Percentiles rank a stretch among this genome's conserved stretches.
phyloP scores from a whole-genome alignment of 2,113 vertebrate genomes.

The Trematocara variabile region DNA sequence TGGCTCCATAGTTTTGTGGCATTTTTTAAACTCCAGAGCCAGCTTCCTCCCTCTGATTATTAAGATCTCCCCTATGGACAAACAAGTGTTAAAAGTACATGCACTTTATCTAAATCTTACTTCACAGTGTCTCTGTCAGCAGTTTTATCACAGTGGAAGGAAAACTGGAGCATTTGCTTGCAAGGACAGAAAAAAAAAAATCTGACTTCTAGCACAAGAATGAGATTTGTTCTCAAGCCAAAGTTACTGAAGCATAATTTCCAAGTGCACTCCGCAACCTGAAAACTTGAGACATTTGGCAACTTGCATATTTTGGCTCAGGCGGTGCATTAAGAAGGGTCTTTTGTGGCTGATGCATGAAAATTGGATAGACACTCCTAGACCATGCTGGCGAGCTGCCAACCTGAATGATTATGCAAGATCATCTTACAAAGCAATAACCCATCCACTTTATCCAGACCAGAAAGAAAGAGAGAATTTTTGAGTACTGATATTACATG shows the following conservation, averaged over 20 bases:
- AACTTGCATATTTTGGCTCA: conserved; percentile 48
- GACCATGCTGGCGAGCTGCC: conserved; percentile 47
- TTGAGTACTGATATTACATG: neutral
- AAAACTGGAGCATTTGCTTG: conserved; percentile 27
- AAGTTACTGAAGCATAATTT: conserved; percentile 30
- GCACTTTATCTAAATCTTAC: conserved; percentile 25
- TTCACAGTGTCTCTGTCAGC: conserved; percentile 29
- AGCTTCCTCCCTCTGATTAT: conserved; percentile 25
- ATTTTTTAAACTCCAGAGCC: neutral
- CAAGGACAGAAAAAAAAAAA: conserved; percentile 11
- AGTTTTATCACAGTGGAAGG: conserved; percentile 35
- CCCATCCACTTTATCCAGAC: conserved; percentile 13
- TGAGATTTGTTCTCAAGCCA: conserved; percentile 35
- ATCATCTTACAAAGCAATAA: conserved; percentile 65
- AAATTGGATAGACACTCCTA: conserved; percentile 63
- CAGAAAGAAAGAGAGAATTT: neutral
- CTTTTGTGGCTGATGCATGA: conserved; percentile 62
- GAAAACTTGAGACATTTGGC: conserved; percentile 66
- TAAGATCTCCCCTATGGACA: conserved; percentile 6
- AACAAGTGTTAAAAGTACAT: conserved; percentile 15
- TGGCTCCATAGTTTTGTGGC: neutral
- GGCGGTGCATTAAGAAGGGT: conserved; percentile 43
- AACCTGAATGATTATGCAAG: conserved; percentile 60
- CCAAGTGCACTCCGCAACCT: conserved; percentile 47
- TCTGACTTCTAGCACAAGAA: conserved; percentile 7